These are phyloP conservation scores for Phainopepla nitens DNA, from an alignment of 2,113 vertebrate genomes.

Conservation along the genomic window DNA sequence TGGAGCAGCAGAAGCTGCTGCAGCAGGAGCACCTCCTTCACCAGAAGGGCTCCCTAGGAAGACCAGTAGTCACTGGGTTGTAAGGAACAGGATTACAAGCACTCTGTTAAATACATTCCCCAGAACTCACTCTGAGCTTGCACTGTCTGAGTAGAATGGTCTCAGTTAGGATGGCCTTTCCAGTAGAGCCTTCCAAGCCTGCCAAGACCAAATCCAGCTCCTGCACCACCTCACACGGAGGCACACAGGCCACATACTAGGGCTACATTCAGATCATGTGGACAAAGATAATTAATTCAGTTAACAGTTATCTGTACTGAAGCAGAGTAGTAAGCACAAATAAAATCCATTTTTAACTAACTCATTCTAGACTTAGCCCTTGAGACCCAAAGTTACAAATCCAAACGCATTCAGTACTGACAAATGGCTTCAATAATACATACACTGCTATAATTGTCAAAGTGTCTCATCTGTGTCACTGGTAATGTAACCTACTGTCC, in stretches of 20 bases:
- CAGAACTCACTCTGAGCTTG: neutral
- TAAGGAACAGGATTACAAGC: neutral
- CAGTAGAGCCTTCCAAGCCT: neutral
- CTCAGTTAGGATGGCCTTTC: neutral
- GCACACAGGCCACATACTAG: neutral
- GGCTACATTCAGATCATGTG: neutral
- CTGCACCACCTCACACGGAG: neutral
- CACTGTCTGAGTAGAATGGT: accelerated
- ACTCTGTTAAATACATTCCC: accelerated
- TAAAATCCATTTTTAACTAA: slow-evolving; percentile 10
- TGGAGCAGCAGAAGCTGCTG: neutral
- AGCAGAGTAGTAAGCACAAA: neutral
- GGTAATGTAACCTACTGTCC: neutral
- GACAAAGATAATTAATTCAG: neutral
- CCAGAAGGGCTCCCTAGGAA: neutral
- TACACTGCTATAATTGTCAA: neutral
- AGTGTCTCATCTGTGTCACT: neutral
- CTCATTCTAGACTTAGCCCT: neutral
- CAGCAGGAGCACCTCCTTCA: neutral
- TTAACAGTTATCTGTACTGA: neutral
- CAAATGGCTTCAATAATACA: slow-evolving; percentile 30
- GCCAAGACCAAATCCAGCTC: neutral
- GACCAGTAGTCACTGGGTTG: accelerated
- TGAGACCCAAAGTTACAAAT: neutral
- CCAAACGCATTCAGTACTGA: neutral